Evolutionary conservation across 1,140 invertebrate genomes (phyloP).

Genomic region (Atta texana): DNA sequence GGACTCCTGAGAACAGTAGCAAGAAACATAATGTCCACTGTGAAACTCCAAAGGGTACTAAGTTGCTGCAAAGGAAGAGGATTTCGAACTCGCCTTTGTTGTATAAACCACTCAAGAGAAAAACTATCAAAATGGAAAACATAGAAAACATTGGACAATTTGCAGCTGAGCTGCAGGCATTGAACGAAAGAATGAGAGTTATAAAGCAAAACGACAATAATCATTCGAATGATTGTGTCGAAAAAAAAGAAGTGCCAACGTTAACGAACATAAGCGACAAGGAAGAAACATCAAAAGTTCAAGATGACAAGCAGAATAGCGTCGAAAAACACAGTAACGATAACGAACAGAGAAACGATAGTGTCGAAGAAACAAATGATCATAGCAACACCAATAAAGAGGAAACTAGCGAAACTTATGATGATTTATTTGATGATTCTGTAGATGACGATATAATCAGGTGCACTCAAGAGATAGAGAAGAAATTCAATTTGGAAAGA

Average conservation of each 20-base stretch:
- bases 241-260: not conserved
- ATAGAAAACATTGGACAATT: constrained; percentile 76
- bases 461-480: constrained; percentile 82
- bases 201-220: constrained; percentile 49
- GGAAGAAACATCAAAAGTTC: not conserved
- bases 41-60: constrained; percentile 78
- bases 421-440: constrained; percentile 80
- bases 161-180: constrained; percentile 77
- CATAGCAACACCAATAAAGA: constrained; percentile 33
- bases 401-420: constrained; percentile 41
- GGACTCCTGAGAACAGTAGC: constrained; percentile 26
- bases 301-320: not conserved
- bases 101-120: constrained; percentile 79
- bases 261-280: not conserved
- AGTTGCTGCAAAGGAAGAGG: constrained; percentile 75
- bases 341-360: not conserved
- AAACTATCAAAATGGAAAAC: constrained; percentile 75
- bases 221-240: not conserved
- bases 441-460: constrained; percentile 79
- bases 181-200: constrained; percentile 72
- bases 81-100: constrained; percentile 80
- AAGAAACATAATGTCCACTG: constrained; percentile 14
- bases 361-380: not conserved
- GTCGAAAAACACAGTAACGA: not conserved
- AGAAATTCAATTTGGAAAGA: constrained; percentile 71